Evolutionary conservation across 2,888 invertebrate genomes (phyloP).

Genomic region (Steinernema scapterisci): DNA sequence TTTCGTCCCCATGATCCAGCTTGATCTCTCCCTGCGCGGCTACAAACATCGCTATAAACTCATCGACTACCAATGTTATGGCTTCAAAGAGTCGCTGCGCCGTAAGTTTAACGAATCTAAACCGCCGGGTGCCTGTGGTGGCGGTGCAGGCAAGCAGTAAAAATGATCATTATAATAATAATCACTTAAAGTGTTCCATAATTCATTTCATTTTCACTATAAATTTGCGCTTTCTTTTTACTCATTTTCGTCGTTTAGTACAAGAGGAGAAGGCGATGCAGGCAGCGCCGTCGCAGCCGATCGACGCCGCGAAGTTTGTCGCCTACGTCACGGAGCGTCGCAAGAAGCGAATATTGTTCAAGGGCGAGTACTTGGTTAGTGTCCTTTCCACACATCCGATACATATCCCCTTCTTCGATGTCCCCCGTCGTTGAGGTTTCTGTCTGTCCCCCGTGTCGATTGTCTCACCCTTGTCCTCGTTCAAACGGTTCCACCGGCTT

Average conservation of each 20-base stretch:
- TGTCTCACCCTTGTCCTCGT: too few species aligned
- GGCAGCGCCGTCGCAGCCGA: slow-evolving; percentile 64
- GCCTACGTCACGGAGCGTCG: slow-evolving; percentile 66
- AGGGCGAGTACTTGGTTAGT: slow-evolving; percentile 67
- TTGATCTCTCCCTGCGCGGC: slow-evolving; percentile 7
- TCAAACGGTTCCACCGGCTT: not conserved
- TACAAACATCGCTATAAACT: slow-evolving; percentile 26
- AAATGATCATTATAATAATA: not conserved
- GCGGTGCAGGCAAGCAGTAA: too few species aligned
- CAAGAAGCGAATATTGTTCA: slow-evolving; percentile 67
- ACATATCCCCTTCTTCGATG: not conserved
- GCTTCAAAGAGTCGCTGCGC: not conserved
- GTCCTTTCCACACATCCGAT: not conserved
- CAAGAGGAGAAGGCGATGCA: slow-evolving; percentile 69
- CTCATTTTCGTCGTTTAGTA: slow-evolving; percentile 54
- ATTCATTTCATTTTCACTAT: slow-evolving; percentile 3
- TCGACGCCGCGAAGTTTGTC: slow-evolving; percentile 66
- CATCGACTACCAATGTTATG: slow-evolving; percentile 9
- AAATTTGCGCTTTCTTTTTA: not conserved
- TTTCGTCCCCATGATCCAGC: slow-evolving; percentile 6
- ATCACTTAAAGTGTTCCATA: slow-evolving; percentile 3
- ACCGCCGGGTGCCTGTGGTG: not conserved
- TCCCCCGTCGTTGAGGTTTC: not conserved
- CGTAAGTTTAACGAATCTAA: slow-evolving; percentile 28
- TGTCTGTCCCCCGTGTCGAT: not conserved